Evolutionary conservation across 2,113 vertebrate genomes (phyloP), one percentile per base, ranked within the genome.

Genomic region (Serinus canaria): DNA sequence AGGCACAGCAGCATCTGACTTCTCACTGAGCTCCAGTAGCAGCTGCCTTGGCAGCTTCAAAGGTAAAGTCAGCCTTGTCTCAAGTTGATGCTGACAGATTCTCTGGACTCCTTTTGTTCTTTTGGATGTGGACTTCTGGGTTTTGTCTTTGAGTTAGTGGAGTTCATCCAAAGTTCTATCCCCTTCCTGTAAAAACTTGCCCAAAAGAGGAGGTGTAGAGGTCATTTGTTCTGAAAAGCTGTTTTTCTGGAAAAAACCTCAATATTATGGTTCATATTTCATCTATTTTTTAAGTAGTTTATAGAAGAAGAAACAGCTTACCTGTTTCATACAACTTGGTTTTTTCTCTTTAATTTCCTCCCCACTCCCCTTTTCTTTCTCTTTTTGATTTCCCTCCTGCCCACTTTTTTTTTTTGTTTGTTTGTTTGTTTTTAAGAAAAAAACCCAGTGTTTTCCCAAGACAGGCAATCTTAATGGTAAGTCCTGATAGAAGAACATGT

Each of bases 121-220:
- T 58, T 75, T 83, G 24, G 49, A 25, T 94, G 74, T 67, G 59
- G 80, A 92, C 95, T 96, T 81, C 68, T 92, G 87, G 67, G 24
- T 39, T 84, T 87, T 91, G 84, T 91, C 93, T 95, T 96, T 96
- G 72, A 93, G 92, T 94, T 85, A 95, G 50, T 90, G 50, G 22
- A 62, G 75, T 86, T 95, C 72, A 56, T 92, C 41, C 46, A 39
- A 84, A 68, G 28, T 81, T 95, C 41, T 84, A 4, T 89, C 35
- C 22, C 69, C 77, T 94, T 84, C 0, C 11, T 88, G 66, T 82
- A 63, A 17, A 35, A 89, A 68, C 52, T 59, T 91, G 43, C 25
- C 27, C 43, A 46, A 23, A 83, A 56, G 53, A 85, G 59, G 28
- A 83, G 24, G 11, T 76, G 13, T 52, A 62, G 56, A 92, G 31